Conservation (phyloP, 2,888 invertebrate genomes). For the Notodromas monacha region DNA sequence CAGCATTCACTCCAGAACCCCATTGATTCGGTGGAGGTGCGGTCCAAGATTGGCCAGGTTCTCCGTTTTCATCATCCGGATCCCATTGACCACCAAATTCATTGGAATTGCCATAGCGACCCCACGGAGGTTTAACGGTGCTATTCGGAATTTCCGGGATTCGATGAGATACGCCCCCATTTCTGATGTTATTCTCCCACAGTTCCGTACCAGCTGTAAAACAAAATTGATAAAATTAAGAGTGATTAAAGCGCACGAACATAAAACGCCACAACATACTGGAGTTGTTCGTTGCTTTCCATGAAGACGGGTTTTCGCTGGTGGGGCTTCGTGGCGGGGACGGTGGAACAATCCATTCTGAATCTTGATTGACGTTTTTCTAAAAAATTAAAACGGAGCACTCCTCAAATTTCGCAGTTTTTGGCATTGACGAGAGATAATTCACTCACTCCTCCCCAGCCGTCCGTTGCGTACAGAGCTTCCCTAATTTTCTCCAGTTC, state of each 20-base stretch:
- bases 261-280: no score
- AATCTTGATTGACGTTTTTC: constrained; percentile 77
- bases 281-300: no score
- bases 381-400: constrained; percentile 18
- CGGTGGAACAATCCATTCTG: constrained; percentile 69
- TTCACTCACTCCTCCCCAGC: constrained; percentile 71
- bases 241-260: no score
- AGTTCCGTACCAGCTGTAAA: constrained; percentile 59
- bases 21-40: no score
- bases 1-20: no score
- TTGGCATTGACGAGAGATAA: no score
- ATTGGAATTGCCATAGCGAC: no score
- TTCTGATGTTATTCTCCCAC: constrained; percentile 66
- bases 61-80: no score
- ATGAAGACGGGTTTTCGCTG: constrained; percentile 16
- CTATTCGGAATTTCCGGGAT: constrained; percentile 54
- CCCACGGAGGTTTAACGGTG: neutral
- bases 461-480: constrained; percentile 38
- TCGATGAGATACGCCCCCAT: constrained; percentile 69
- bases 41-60: no score
- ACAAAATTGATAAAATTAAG: no score
- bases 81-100: constrained; percentile 73
- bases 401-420: no score
- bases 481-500: constrained; percentile 58
- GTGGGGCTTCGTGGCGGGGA: constrained; percentile 42